A percentile compares a stretch with the other conserved stretches of the same genome.
Evolutionary conservation across 2,113 vertebrate species (phyloP).

Genomic region (Equus przewalskii): DNA sequence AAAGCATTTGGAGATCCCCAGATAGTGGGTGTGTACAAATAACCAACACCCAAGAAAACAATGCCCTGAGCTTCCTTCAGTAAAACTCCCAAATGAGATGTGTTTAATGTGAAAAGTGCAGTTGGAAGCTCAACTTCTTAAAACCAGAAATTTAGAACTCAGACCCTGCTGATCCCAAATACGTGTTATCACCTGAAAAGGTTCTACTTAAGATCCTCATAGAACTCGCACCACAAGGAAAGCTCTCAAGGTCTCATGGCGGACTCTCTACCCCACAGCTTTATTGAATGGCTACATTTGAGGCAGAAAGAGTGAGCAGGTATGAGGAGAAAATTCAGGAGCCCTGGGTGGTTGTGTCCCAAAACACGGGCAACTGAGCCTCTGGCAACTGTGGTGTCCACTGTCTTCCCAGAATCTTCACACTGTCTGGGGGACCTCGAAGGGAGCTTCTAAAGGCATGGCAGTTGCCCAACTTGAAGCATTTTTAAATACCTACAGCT

Average conservation of each 20-base stretch:
- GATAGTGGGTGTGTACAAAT: not conserved
- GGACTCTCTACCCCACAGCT: not conserved
- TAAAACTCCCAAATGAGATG: not conserved
- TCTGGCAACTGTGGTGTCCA: not conserved
- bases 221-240: accelerated
- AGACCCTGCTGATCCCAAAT: not conserved
- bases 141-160: not conserved
- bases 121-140: slow-evolving; percentile 16
- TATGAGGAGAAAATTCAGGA: not conserved
- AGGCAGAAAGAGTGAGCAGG: not conserved
- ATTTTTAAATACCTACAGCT: not conserved
- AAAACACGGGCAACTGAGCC: not conserved
- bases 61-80: not conserved
- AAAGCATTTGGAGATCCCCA: not conserved
- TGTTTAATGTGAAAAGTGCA: not conserved
- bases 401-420: not conserved
- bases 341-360: not conserved
- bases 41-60: not conserved
- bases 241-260: not conserved
- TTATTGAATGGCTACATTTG: not conserved
- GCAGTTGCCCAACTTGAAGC: not conserved
- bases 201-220: not conserved
- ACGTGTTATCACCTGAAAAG: not conserved
- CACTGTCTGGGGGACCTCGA: not conserved
- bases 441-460: not conserved